These are phyloP conservation scores for Hyles lineata DNA, from an alignment of 2,888 invertebrate species.

Conservation along the genomic window DNA sequence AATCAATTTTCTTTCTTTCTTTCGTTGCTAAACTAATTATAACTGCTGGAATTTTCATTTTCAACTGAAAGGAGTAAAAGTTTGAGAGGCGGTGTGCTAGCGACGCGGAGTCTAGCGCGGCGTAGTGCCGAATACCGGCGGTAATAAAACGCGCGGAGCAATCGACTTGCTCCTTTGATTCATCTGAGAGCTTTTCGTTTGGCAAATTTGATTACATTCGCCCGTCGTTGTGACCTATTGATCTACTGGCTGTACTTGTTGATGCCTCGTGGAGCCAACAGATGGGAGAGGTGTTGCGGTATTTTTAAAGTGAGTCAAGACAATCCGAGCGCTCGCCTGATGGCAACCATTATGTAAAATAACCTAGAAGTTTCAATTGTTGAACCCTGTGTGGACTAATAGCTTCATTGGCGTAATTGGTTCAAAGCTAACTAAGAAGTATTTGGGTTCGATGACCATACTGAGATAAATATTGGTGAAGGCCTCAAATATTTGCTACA, in stretches of 20 bases:
- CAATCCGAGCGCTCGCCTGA: too few relatives aligned
- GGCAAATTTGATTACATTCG: conserved; percentile 5
- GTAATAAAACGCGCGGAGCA: conserved; percentile 17
- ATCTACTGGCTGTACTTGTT: not conserved
- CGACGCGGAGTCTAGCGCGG: conserved; percentile 18
- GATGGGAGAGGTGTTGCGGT: not conserved
- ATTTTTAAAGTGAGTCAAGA: not conserved
- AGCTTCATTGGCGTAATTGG: too few relatives aligned
- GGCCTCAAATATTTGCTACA: too few relatives aligned
- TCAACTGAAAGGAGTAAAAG: not conserved
- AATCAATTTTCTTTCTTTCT: too few relatives aligned
- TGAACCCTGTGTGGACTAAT: too few relatives aligned
- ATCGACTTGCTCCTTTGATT: conserved; percentile 21
- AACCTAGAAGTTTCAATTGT: too few relatives aligned
- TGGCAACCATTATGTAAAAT: too few relatives aligned
- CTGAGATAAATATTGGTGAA: too few relatives aligned
- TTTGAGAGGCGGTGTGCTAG: conserved; percentile 2
- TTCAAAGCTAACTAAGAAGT: too few relatives aligned
- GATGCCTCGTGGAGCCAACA: not conserved
- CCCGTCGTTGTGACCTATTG: not conserved
- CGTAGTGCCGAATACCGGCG: not conserved
- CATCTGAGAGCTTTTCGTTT: conserved; percentile 28
- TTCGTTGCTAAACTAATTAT: too few relatives aligned
- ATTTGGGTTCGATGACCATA: too few relatives aligned
- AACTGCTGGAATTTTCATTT: too few relatives aligned